Base-by-base conservation (phyloP, 1,140 invertebrate genomes). In the Ylistrum balloti region DNA sequence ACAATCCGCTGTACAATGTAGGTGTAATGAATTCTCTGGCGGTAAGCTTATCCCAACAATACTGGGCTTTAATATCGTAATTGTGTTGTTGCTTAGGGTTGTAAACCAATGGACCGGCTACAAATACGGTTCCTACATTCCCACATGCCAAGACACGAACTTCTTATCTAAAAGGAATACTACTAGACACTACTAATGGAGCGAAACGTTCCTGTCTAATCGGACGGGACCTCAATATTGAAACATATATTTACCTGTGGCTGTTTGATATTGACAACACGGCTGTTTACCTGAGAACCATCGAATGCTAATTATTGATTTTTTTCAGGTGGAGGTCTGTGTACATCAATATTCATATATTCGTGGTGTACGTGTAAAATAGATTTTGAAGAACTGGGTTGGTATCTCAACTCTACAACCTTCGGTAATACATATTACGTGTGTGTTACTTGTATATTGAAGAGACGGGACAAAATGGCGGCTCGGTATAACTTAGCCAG, bases 41-140 rank as follows among this genome's bases (percentile, higher is more conserved):
- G 56, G 22, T 74, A 74, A 74, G 56, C 56, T n/a, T 74, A 28
- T 74, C 56, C 56, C 56, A 74, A 74, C 56, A 74, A 74, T 74
- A 74, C 56, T 1, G 22, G 56, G n/a, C 56, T 74, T 74, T 74
- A 74, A n/a, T 22, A 28, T 28, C 3, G 56, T 74, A 74, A 74
- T 74, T 74, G 56, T 74, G 56, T 74, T 74, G 56, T 74, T 74
- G 56, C 56, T 74, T 74, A 74, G 56, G 56, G 56, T 74, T 74
- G 56, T 74, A 74, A 74, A 74, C 56, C 56, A 74, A 74, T 74
- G n/a, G 22, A 5, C 56, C 56, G 56, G 28, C 56, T 28, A 28
- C 56, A 11, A 74, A 74, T 74, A 5, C 17, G 28, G n/a, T 9
- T 28, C 56, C 17, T 74, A 28, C 41, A 45, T 15, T 45, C 9